phyloP scores from a whole-genome alignment of 2,888 invertebrate genomes.

The Elaeidobius kamerunicus region DNA sequence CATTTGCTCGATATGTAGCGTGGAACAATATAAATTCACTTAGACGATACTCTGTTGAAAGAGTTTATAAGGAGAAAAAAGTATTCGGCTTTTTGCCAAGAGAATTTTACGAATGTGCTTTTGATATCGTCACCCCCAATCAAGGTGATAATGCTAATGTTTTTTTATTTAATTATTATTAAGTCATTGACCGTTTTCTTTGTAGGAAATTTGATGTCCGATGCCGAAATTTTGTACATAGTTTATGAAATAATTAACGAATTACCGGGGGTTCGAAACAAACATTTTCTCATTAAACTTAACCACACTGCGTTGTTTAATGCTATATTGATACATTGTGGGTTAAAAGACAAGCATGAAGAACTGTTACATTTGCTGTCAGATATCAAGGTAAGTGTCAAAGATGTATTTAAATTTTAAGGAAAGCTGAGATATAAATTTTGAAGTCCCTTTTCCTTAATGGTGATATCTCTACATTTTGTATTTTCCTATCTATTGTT shows the following conservation, averaged over 20 bases:
- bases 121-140: slow-evolving; percentile 84
- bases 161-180: background rate
- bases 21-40: slow-evolving; percentile 74
- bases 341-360: slow-evolving; percentile 67
- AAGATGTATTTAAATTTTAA: no score
- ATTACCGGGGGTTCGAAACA: slow-evolving; percentile 61
- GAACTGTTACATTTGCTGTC: slow-evolving; percentile 52
- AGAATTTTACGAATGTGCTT: slow-evolving; percentile 87
- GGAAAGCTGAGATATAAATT: no score
- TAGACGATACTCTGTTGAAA: slow-evolving; percentile 82
- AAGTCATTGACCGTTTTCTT: slow-evolving; percentile 20
- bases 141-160: slow-evolving; percentile 50
- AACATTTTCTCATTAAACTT: slow-evolving; percentile 67
- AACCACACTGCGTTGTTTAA: slow-evolving; percentile 77
- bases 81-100: slow-evolving; percentile 81
- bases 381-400: slow-evolving; percentile 48
- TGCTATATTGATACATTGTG: slow-evolving; percentile 75
- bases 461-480: no score
- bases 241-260: slow-evolving; percentile 71
- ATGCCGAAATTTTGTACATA: slow-evolving; percentile 81
- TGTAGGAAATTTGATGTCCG: slow-evolving; percentile 68
- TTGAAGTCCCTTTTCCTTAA: no score
- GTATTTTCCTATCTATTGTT: slow-evolving; percentile 11
- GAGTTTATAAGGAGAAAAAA: slow-evolving; percentile 80
- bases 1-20: slow-evolving; percentile 79